Evolutionary conservation across 2,888 invertebrate species (phyloP), one percentile per base, ranked within the genome.

Genomic region (Helobdella robusta): DNA sequence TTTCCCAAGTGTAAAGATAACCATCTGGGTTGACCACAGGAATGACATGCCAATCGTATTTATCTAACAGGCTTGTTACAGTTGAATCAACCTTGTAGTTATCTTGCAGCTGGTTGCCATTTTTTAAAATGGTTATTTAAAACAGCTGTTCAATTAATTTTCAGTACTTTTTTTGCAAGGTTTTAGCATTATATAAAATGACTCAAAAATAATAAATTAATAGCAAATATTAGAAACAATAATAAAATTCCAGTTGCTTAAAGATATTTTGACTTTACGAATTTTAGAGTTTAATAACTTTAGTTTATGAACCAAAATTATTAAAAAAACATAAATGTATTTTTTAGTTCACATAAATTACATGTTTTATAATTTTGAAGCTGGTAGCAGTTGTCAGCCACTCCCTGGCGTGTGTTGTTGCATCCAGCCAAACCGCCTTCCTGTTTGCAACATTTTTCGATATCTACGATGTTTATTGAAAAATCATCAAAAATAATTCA

Each of bases 401-500:
- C 35, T 68, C 68, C 35, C 68, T 64, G 32, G 68, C 68, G 64
- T 68, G 68, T 8, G 68, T 67, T 6, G 66, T 64, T 4, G 66
- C 59, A 40, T 68, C 66, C 8, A 67, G 23, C 68, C 64, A 68
- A 36, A 65, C 23, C 18, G 40, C 28, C 32, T 59, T 65, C 32
- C 66, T 32, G 15, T 20, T n/a, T n/a, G 20, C 34, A 48, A 50
- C 52, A n/a, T 48, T n/a, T 32, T 66, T 66, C 20, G 20, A 50
- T 3, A 66, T 62, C 66, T 66, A 15, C 25, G 30, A 56, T 4
- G 20, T 56, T 25, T 50, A 20, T 50, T 40, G 18, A 40, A 15
- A 40, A 40, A 15, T 40, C 40, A 40, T 15, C 18, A 18, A 40
- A 40, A 15, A 40, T 40, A 15, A 15, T 40, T 40, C 44, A 40